Percentiles rank a stretch among this genome's conserved stretches.
Evolutionary conservation across 53 echinoderm and acorn worm genomes (phyloP).

Genomic region (Stichopus horrens): DNA sequence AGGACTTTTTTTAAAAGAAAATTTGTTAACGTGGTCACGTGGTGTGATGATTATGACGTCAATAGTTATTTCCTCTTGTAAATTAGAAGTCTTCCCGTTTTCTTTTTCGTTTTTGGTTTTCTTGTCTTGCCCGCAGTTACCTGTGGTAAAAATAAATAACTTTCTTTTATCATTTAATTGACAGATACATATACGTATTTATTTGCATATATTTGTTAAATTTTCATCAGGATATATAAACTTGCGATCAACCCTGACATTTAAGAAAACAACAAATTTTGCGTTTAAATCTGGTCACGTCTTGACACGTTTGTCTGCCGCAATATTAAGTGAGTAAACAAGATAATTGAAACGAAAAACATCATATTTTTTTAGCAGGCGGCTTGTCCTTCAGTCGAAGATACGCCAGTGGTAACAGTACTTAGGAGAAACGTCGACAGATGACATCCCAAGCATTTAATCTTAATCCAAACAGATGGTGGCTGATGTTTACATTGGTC

Average conservation of each 20-base stretch:
- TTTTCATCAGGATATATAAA: too few relatives aligned
- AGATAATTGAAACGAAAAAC: slow-evolving; percentile 24
- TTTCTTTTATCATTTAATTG: slow-evolving; percentile 32
- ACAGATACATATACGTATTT: background rate
- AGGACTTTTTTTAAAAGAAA: background rate
- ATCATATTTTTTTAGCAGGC: background rate
- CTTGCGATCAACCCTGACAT: slow-evolving; percentile 19
- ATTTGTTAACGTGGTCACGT: slow-evolving; percentile 15
- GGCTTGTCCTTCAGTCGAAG: background rate
- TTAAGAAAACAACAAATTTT: background rate
- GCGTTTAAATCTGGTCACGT: slow-evolving; percentile 22
- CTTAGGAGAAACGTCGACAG: background rate
- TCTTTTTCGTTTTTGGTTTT: background rate
- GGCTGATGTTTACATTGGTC: background rate
- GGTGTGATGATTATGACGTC: slow-evolving; percentile 6
- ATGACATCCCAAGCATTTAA: background rate
- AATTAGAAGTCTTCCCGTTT: background rate
- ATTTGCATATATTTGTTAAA: too few relatives aligned
- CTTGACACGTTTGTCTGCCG: background rate
- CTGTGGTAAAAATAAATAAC: slow-evolving; percentile 17
- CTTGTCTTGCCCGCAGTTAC: background rate
- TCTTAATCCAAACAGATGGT: background rate
- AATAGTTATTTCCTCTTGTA: background rate
- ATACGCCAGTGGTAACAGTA: background rate
- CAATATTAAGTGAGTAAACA: slow-evolving; percentile 19